phyloP scores from a whole-genome alignment of 92 coral and sea anemone species.

The Bergia puertoricense region DNA sequence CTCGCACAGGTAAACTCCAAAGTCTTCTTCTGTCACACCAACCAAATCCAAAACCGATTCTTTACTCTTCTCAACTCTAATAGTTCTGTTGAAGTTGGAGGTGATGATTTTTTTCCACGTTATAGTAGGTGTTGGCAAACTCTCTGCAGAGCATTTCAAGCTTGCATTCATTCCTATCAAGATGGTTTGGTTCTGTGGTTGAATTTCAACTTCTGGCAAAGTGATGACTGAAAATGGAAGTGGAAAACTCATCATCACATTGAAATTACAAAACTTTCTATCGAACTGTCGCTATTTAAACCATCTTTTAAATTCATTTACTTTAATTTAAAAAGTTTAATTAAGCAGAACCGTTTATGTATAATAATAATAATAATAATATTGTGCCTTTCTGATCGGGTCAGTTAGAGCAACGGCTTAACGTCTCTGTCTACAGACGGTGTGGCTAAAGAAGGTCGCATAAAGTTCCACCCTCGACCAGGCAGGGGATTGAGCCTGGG shows the following conservation, averaged over 20 bases:
- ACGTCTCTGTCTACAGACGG: too few relatives aligned
- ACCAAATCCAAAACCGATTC: slow-evolving; percentile 18
- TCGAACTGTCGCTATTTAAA: neutral
- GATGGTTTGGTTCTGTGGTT: slow-evolving; percentile 7
- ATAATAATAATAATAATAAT: too few relatives aligned
- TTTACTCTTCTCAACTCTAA: slow-evolving; percentile 10
- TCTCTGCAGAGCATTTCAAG: neutral
- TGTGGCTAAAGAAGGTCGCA: too few relatives aligned
- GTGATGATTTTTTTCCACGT: slow-evolving; percentile 16
- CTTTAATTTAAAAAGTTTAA: too few relatives aligned
- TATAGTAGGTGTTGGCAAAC: slow-evolving; percentile 9
- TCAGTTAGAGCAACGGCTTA: too few relatives aligned
- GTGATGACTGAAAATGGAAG: neutral
- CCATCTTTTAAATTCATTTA: too few relatives aligned
- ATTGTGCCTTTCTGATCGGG: too few relatives aligned
- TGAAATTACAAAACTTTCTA: too few relatives aligned
- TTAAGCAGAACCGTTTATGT: too few relatives aligned
- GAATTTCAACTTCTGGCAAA: neutral
- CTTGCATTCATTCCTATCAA: slow-evolving; percentile 1
- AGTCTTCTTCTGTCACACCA: slow-evolving; percentile 15
- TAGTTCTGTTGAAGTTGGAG: neutral
- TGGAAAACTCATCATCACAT: neutral
- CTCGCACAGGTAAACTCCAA: slow-evolving; percentile 26
- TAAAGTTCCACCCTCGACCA: too few relatives aligned
- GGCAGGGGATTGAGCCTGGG: too few relatives aligned